phyloP scores from a whole-genome alignment of 1,140 invertebrate genomes.

The Sesamia nonagrioides region DNA sequence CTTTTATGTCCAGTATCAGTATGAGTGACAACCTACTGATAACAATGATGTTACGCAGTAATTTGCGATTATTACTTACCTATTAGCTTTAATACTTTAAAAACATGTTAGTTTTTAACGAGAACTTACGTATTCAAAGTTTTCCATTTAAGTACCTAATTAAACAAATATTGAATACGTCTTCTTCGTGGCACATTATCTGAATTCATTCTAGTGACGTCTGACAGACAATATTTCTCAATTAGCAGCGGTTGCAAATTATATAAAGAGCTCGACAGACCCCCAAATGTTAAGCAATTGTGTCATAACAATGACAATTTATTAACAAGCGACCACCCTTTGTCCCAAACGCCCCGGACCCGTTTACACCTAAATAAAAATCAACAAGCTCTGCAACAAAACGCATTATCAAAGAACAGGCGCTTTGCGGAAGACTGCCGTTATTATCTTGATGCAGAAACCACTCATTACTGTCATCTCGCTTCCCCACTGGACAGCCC shows the following conservation, averaged over 20 bases:
- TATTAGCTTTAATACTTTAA: neutral
- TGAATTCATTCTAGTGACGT: constrained; percentile 27
- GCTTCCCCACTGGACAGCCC: constrained; percentile 54
- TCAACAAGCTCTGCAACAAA: constrained; percentile 73
- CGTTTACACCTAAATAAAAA: constrained; percentile 72
- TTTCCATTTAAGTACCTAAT: constrained; percentile 14
- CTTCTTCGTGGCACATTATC: constrained; percentile 5
- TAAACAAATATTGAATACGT: constrained; percentile 11
- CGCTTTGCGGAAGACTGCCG: constrained; percentile 80
- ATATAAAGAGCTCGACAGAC: constrained; percentile 56
- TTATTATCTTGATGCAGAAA: constrained; percentile 74
- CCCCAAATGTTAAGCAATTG: constrained; percentile 60
- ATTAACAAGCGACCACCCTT: constrained; percentile 67
- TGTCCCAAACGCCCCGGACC: constrained; percentile 56
- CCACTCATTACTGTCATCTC: constrained; percentile 66
- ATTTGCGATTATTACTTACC: constrained; percentile 2
- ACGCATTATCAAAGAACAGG: constrained; percentile 74
- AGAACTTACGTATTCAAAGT: neutral
- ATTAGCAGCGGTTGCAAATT: constrained; percentile 55
- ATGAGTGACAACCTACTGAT: constrained; percentile 29
- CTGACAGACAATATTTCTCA: constrained; percentile 33
- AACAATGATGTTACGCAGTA: constrained; percentile 32
- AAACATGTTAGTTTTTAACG: neutral
- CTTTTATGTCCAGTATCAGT: constrained; percentile 40
- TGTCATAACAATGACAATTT: constrained; percentile 76